Evolutionary conservation across 2,888 invertebrate species (phyloP), one percentile per base, ranked within the genome.

Genomic region (Drosophila stalkeri): DNA sequence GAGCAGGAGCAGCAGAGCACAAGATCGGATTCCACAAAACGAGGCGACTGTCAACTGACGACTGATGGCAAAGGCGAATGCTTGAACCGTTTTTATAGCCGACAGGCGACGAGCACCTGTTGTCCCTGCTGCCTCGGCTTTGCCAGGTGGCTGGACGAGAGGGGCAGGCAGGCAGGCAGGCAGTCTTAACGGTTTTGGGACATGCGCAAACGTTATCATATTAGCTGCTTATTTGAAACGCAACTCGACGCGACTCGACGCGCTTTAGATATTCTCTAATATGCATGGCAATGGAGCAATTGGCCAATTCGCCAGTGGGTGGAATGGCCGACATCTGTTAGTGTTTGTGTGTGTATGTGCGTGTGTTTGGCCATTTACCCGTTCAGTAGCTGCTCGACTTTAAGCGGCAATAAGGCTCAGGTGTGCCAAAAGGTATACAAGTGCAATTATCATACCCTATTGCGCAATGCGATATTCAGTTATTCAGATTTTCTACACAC

Each of bases 341-440:
- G 27, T 27, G 27, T 27, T 27, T 27, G 27, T 27, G 5, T 27
- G 23, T 23, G 27, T 27, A 6, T 27, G 27, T 27, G 5, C 5
- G 23, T 23, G 62, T 57, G 75, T 66, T 61, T 70, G 63, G 60
- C 68, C 70, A 11, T 61, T 77, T 71, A 64, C 46, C 67, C 39
- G 57, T 55, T 66, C 64, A 27, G 27, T 33, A 41, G 60, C 35
- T 46, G 54, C 57, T 54, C 65, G 64, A 61, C 44, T 65, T 70
- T 62, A 72, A 67, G 41, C 59, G 57, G 54, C 77, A 86, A 88
- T 85, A 90, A 72, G 86, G 67, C 89, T 89, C 90, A 85, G 90
- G 90, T 85, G 85, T 72, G 71, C 69, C 54, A 70, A 72, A 76
- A 82, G 65, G 60, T 46, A 60, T 66, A 70, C 62, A 41, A 71